Conservation (phyloP, 2,113 vertebrate genomes). For the Albula goreensis region DNA sequence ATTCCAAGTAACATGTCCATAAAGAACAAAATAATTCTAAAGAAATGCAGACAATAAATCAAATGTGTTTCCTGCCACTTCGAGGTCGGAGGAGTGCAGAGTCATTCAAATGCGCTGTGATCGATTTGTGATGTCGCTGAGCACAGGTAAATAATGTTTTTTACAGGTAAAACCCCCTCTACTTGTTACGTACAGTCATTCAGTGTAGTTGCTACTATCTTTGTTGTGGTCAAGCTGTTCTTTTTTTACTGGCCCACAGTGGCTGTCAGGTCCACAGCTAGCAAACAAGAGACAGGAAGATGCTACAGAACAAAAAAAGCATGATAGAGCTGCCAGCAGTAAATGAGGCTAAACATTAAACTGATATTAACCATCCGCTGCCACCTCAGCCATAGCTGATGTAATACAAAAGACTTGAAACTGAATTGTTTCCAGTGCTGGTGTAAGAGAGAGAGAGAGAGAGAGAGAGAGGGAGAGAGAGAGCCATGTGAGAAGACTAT, state of each 20-base stretch:
- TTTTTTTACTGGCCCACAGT: background rate
- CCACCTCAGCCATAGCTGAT: background rate
- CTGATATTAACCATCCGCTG: background rate
- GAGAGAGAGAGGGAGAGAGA: background rate
- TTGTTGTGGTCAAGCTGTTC: too few relatives aligned
- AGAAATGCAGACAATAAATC: too few relatives aligned
- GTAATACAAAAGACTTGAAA: background rate
- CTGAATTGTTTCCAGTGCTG: background rate
- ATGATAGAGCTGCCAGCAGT: background rate
- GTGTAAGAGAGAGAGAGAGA: background rate
- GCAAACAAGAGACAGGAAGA: background rate
- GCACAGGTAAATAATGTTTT: too few relatives aligned
- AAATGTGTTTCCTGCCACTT: too few relatives aligned
- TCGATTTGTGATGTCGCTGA: too few relatives aligned
- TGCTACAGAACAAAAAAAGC: background rate
- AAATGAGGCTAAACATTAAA: background rate
- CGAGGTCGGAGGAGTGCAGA: too few relatives aligned
- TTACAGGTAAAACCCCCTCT: too few relatives aligned
- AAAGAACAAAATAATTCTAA: too few relatives aligned
- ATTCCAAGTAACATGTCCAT: too few relatives aligned
- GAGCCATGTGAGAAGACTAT: slow-evolving; percentile 34
- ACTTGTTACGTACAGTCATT: too few relatives aligned
- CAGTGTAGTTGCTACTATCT: too few relatives aligned
- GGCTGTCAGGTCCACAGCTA: background rate
- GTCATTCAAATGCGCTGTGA: too few relatives aligned